Percentiles rank a stretch among this genome's conserved stretches.
Evolutionary conservation across 2,113 vertebrate genomes (phyloP).

Genomic region (Aramus guarauna): DNA sequence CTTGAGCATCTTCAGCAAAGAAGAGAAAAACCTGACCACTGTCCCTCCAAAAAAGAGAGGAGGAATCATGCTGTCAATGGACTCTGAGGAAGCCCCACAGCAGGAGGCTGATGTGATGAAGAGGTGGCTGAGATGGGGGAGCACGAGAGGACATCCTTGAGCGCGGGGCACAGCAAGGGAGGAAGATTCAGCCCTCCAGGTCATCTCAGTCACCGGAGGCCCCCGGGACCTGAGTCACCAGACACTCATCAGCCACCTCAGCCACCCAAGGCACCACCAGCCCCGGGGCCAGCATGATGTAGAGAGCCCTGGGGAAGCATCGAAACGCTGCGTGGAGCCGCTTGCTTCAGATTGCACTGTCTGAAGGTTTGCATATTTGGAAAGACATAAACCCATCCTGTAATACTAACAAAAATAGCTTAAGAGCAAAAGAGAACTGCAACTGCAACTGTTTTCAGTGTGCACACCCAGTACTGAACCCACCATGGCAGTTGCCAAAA

Average conservation of each 20-base stretch:
- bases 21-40: background rate
- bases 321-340: background rate
- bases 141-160: background rate
- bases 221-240: background rate
- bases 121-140: background rate
- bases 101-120: background rate
- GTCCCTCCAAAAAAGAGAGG: background rate
- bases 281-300: accelerated
- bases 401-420: background rate
- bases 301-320: background rate
- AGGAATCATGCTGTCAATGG: accelerated
- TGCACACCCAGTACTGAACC: accelerated
- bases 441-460: background rate
- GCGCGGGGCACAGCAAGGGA: accelerated
- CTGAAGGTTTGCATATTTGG: background rate
- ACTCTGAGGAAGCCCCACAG: background rate
- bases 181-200: background rate
- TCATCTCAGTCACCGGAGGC: background rate
- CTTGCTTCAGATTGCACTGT: background rate
- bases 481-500: background rate
- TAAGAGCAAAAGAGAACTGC: background rate
- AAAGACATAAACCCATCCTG: background rate
- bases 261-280: background rate
- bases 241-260: background rate
- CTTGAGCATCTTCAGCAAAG: accelerated